Base-by-base conservation (phyloP, 2,113 vertebrate species). In the Phrynosoma platyrhinos region DNA sequence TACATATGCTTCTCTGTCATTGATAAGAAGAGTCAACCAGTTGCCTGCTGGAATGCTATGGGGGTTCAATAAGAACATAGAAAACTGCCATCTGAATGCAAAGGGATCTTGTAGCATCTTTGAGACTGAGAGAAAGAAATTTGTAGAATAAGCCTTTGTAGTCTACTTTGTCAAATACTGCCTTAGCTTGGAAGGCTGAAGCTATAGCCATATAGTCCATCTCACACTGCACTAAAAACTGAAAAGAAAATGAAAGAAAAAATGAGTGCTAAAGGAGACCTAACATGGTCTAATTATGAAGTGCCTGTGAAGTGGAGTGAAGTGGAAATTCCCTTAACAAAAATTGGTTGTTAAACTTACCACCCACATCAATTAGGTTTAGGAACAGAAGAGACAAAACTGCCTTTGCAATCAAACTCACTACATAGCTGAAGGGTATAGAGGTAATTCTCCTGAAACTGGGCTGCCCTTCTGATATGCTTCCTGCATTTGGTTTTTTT, bases 121-220 rank as follows among this genome's bases (percentile, higher is more conserved):
- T 25, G 69, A 40, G 58, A 76, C 68, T 77, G 36, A 14, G 47
- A 47, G 47, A 47, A 47, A 47, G 47, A 47, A 47, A 5, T 47
- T 47, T 47, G 47, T 47, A 47, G 47, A 5, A 47, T 47, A 7
- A 7, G 47, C 7, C 47, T 47, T 47, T 47, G 47, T 47, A 47
- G 75, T 47, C 47, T 47, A 47, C 75, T 47, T 4, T 42, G 40
- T 30, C 4, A 36, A 13, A 68, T 87, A 14, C 30, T 71, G 76
- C 9, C 69, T 87, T 27, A 0, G 62, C 79, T 32, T 0, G 36
- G 0, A 32, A 81, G 5, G 0, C 58, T 53, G 79, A 79, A 42
- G 12, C 66, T 55, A n/a, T 9, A 14, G 68, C n/a, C 69, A 0
- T 20, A 0, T 0, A 0, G 69, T 71, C 53, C 81, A 75, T 9